phyloP scores from a whole-genome alignment of 1,140 invertebrate genomes.

The Ceratina australensis region DNA sequence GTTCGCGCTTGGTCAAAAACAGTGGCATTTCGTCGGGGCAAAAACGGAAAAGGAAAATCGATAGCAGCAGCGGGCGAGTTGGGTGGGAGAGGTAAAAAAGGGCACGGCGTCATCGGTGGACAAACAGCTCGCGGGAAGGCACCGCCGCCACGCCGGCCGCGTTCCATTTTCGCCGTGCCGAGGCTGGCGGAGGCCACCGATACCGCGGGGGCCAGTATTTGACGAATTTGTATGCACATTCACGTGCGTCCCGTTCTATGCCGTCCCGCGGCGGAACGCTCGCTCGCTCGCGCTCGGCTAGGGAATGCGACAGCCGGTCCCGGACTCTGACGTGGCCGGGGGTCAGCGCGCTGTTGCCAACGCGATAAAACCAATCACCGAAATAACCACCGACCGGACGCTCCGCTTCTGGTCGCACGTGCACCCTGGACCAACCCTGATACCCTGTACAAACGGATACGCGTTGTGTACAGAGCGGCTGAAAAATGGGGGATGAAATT shows the following conservation, averaged over 20 bases:
- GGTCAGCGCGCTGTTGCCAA: constrained; percentile 74
- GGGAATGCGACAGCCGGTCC: constrained; percentile 2
- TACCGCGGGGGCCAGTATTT: constrained; percentile 51
- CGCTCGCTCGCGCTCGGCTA: background rate
- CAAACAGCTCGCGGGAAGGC: constrained; percentile 45
- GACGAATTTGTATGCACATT: constrained; percentile 59
- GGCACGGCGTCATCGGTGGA: constrained; percentile 41
- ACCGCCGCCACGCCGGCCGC: constrained; percentile 24
- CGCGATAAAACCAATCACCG: constrained; percentile 78
- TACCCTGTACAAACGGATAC: background rate
- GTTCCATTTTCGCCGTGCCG: constrained; percentile 45
- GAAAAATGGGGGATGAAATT: background rate
- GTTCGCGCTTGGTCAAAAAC: constrained; percentile 35
- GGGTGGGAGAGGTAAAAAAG: constrained; percentile 25
- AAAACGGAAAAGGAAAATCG: constrained; percentile 53
- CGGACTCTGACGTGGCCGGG: constrained; percentile 25
- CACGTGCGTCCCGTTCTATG: constrained; percentile 49
- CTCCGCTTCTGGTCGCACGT: too few species aligned
- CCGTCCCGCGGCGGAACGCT: constrained; percentile 39
- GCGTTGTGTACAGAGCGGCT: background rate
- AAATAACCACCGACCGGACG: constrained; percentile 72
- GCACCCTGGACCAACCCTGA: constrained; percentile 9
- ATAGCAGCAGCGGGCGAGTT: constrained; percentile 14
- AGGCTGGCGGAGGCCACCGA: constrained; percentile 42
- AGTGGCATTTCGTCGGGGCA: constrained; percentile 20